Base-by-base conservation (phyloP, 1,140 invertebrate species). In the Dicyema japonicum region DNA sequence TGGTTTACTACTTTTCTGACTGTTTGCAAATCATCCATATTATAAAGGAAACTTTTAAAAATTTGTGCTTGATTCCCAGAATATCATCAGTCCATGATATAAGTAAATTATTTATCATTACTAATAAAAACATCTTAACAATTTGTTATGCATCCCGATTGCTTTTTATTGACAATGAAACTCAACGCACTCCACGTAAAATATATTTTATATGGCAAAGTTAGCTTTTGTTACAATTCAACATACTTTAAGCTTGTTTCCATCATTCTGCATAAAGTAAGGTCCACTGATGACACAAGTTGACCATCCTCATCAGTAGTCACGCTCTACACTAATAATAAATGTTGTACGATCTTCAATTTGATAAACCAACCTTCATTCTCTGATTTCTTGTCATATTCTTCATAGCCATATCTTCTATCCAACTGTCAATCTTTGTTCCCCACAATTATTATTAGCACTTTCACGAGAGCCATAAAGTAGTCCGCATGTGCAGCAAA, bases 231-330 rank as follows among this genome's bases (percentile, higher is more conserved):
- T n/a, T n/a, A n/a, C n/a, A n/a, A n/a, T n/a, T n/a, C n/a, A n/a
- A n/a, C n/a, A n/a, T n/a, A n/a, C n/a, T n/a, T n/a, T 92, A 46
- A 92, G 92, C 35, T 80, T 54, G 2, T 62, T 61, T 6, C 76
- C 80, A 57, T 88, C 74, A 59, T 90, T 76, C 59, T 88, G 64
- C 27, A 94, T 64, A 39, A 94, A 94, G 49, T 90, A 94, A 74
- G 80, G 48, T 92, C 80, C 26, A 90, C 65, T n/a, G 75, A 75
- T 40, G 74, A 70, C 1, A 75, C 56, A 6, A 94, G 47, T 34
- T 67, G 53, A 47, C 82, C 75, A 44, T 90, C 71, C 52, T 85
- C 76, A 60, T 90, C 72, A 26, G 85, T 47, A 16, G 92, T 65
- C 56, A 92, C 82, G 18, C 72, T 72, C 76, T 90, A 39, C 9